These are phyloP conservation scores for Tiphia femorata DNA, from an alignment of 2,888 invertebrate genomes.

Conservation along the genomic window DNA sequence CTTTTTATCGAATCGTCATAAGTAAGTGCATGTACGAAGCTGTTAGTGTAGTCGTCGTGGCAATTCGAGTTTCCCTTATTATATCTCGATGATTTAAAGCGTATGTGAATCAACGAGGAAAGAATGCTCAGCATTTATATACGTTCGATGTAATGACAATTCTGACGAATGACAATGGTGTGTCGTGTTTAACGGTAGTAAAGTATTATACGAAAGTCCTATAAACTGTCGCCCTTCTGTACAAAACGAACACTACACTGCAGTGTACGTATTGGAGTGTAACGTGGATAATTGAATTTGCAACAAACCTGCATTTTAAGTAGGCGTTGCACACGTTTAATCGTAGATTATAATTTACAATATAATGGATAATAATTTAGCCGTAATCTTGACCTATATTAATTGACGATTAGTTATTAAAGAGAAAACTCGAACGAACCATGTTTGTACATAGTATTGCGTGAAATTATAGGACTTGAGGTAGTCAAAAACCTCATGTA, in stretches of 20 bases:
- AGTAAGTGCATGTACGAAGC: slow-evolving; percentile 24
- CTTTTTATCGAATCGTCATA: slow-evolving; percentile 23
- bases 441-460: slow-evolving; percentile 56
- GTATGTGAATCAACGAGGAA: too few species aligned
- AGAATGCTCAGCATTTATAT: too few species aligned
- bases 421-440: slow-evolving; percentile 47
- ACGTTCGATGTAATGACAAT: neutral
- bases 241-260: slow-evolving; percentile 14
- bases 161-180: neutral
- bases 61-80: slow-evolving; percentile 5
- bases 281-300: slow-evolving; percentile 23
- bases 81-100: neutral
- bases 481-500: slow-evolving; percentile 58
- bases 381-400: slow-evolving; percentile 38
- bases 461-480: slow-evolving; percentile 52
- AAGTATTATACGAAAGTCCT: neutral
- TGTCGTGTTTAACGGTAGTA: neutral
- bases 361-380: slow-evolving; percentile 45
- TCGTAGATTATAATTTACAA: slow-evolving; percentile 34
- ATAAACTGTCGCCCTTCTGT: neutral
- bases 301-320: slow-evolving; percentile 16
- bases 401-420: slow-evolving; percentile 50
- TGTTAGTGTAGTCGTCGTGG: slow-evolving; percentile 26
- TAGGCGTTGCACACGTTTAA: slow-evolving; percentile 24
- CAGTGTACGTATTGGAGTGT: slow-evolving; percentile 16